Evolutionary conservation across 2,797 vertebrate genomes (phyloP), one percentile per base, ranked within the genome.

Genomic region (Ispidina lecontei): DNA sequence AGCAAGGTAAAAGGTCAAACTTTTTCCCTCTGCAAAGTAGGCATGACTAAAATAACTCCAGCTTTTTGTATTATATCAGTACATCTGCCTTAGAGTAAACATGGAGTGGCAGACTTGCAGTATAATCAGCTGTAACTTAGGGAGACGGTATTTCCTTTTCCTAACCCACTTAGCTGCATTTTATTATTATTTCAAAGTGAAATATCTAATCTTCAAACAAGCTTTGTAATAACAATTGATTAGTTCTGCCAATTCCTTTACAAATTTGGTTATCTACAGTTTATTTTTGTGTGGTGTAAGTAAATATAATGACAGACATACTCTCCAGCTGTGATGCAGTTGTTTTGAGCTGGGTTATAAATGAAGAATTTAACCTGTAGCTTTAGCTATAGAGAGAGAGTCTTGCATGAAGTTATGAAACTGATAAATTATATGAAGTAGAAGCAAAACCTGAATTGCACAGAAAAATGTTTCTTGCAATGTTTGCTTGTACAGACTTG

Each of bases 1-100:
- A 99, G 97, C 99, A 99, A 98, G 99, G 99, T 99, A 98, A 99
- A 98, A 97, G 97, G 95, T 95, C 97, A 96, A 96, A 89, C 93
- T 93, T 96, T 96, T 96, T 97, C 96, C 91, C 96, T 93, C 94
- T 59, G 87, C 92, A 96, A 96, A 97, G 96, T 94, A 95, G 95
- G 96, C 97, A 93, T 96, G 97, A 96, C 96, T 96, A 95, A 97
- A 97, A 95, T 96, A 97, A 97, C 97, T 95, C 84, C 60, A 89
- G 77, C 68, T 94, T 96, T 96, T 97, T 96, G 97, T 94, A 68
- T 94, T 90, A 72, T 97, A 97, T 97, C 93, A 86, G 94, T 96
- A 84, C 96, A 90, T 97, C 93, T 97, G 93, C 92, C 91, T 96
- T 94, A 95, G 83, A 96, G 91, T 96, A 95, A 97, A 96, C 95